Base-by-base conservation (phyloP, 2,888 invertebrate species). In the Cantharis rufa region DNA sequence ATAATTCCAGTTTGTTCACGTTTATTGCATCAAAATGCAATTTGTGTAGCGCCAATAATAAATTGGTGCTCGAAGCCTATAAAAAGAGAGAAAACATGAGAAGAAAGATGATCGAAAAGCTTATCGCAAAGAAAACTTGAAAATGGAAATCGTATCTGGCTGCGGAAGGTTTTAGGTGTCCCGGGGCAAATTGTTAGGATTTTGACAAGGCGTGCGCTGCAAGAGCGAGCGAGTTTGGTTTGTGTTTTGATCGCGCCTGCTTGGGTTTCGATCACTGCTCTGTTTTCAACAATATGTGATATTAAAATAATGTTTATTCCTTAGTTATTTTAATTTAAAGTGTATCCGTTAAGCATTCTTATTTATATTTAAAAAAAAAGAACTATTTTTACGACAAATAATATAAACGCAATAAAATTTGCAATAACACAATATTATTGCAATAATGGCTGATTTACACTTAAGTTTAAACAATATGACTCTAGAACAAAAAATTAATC, bases 401-500 rank as follows among this genome's bases (percentile, higher is more conserved):
- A 68, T n/a, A 72, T 66, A 48, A n/a, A 28, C 63, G 76, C 78
- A 78, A 78, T 78, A 76, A 78, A n/a, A 48, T 64, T 32, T 66
- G 72, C 73, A 74, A 75, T 83, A 78, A 87, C 86, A 64, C 13
- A 21, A 21, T 21, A 21, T 21, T 21, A 27, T 24, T 73, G 70
- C 63, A 76, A 74, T 83, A 78, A 87, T 87, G 87, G 83, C 85
- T 62, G 84, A 86, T 72, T 80, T 87, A 79, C 81, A 84, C 64
- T 79, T 88, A 75, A 84, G 86, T 73, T 82, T 88, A 74, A 84
- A 85, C 72, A 83, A 85, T 78, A 66, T 66, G 64, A 82, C 87
- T 3, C 77, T 87, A 74, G 86, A 88, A 75, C 80, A 86, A 76
- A 83, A 86, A 81, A 86, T 88, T 79, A 82, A 83, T 15, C 85